Evolutionary conservation across 2,888 invertebrate genomes (phyloP).

Genomic region (Resseliella maxima): DNA sequence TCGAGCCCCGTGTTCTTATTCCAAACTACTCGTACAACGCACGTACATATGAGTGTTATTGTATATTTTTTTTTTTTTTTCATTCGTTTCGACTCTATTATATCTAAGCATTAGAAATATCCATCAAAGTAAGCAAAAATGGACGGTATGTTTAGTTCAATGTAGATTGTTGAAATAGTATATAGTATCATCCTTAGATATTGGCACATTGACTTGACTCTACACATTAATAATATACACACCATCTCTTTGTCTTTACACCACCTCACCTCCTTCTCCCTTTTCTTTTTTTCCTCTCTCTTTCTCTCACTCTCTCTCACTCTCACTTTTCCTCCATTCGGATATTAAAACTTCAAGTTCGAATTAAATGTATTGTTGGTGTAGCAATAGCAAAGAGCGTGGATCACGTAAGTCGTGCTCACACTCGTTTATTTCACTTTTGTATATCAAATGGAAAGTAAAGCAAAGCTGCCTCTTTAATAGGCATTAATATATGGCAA

Average conservation of each 20-base stretch:
- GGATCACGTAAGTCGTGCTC: slow-evolving; percentile 34
- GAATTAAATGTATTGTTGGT: slow-evolving; percentile 27
- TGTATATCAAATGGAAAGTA: background rate
- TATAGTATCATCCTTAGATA: background rate
- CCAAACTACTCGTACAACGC: background rate
- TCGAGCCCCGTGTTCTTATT: background rate
- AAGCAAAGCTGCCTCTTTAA: background rate
- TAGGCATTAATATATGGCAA: slow-evolving; percentile 25
- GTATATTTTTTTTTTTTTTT: background rate
- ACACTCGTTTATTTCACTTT: slow-evolving; percentile 5
- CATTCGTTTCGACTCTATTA: no score
- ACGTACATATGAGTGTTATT: no score
- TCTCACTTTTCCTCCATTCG: background rate
- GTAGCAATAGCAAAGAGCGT: slow-evolving; percentile 1
- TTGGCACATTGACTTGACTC: slow-evolving; percentile 25
- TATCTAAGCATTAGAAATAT: no score
- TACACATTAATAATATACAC: slow-evolving; percentile 16
- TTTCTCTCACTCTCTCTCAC: background rate
- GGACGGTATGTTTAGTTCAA: background rate
- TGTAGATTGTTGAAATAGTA: background rate
- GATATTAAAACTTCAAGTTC: slow-evolving; percentile 48
- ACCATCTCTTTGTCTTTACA: no score
- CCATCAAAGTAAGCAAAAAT: background rate
- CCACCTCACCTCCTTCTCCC: background rate
- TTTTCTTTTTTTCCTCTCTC: no score